These are phyloP conservation scores for Probaryconus sp. DNA, from an alignment of 1,140 invertebrate species.

Conservation along the genomic window DNA sequence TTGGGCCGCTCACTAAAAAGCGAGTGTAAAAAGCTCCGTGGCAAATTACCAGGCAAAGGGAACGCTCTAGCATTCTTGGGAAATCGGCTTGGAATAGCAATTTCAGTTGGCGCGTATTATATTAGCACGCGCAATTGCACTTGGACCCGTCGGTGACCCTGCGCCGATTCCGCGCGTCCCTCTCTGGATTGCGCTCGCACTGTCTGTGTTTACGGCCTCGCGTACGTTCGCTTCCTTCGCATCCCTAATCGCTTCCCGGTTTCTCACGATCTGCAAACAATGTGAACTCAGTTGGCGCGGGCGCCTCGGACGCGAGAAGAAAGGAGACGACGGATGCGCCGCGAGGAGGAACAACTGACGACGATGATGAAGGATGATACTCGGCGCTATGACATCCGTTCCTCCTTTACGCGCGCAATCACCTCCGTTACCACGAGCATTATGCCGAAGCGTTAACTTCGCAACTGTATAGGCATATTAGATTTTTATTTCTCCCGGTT, in stretches of 20 bases:
- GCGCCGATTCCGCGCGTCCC: constrained; percentile 46
- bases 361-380: neutral
- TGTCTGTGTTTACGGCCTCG: constrained; percentile 54
- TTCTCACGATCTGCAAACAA: constrained; percentile 67
- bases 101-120: constrained; percentile 49
- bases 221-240: constrained; percentile 41
- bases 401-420: constrained; percentile 5
- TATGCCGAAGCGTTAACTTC: no score
- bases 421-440: constrained; percentile 1
- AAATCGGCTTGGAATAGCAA: constrained; percentile 35
- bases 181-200: constrained; percentile 49
- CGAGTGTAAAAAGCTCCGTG: constrained; percentile 12
- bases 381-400: constrained; percentile 14
- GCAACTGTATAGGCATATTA: no score
- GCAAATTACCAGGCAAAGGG: constrained; percentile 19
- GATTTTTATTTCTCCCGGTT: no score
- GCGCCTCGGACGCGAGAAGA: constrained; percentile 20
- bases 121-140: constrained; percentile 52
- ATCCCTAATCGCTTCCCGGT: constrained; percentile 61
- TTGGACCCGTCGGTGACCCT: constrained; percentile 45
- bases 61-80: constrained; percentile 16
- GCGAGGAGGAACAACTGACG: neutral
- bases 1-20: neutral
- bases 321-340: neutral
- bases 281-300: constrained; percentile 59